Evolutionary conservation across 1,140 invertebrate species (phyloP).

Genomic region (Achroia grisella): DNA sequence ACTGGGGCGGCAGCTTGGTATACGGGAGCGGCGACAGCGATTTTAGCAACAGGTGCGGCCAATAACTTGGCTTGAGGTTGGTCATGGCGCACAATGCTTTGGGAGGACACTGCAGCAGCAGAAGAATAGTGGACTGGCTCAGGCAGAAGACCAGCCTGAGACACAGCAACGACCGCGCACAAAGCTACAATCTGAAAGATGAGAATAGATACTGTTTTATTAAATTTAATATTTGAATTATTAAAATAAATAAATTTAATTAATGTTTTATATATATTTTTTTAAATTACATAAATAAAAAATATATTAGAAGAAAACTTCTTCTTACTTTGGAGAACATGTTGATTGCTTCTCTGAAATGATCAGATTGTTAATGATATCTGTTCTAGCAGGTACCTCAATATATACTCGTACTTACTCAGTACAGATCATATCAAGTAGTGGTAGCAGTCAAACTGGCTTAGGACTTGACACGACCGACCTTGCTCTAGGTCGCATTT

Average conservation of each 20-base stretch:
- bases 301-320: neutral
- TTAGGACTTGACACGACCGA: neutral
- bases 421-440: neutral
- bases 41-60: slow-evolving; percentile 18
- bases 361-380: slow-evolving; percentile 11
- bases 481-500: neutral
- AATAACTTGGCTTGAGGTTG: slow-evolving; percentile 19
- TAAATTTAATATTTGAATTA: too few relatives aligned
- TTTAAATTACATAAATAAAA: neutral
- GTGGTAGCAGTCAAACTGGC: slow-evolving; percentile 1
- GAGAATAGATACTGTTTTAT: neutral
- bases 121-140: slow-evolving; percentile 36
- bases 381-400: neutral
- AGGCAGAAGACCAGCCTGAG: slow-evolving; percentile 38
- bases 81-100: slow-evolving; percentile 36
- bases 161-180: slow-evolving; percentile 36
- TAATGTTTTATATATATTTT: neutral
- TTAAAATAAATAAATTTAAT: too few relatives aligned
- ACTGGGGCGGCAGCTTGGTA: slow-evolving; percentile 16
- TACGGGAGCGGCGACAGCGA: slow-evolving; percentile 11
- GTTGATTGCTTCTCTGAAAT: slow-evolving; percentile 9
- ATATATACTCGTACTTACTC: slow-evolving; percentile 12
- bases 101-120: slow-evolving; percentile 30
- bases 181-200: slow-evolving; percentile 37
- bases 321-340: slow-evolving; percentile 25